Percentiles rank a stretch among this genome's conserved stretches.
Evolutionary conservation across 2,888 invertebrate genomes (phyloP).

Genomic region (Micoletzkya japonica): DNA sequence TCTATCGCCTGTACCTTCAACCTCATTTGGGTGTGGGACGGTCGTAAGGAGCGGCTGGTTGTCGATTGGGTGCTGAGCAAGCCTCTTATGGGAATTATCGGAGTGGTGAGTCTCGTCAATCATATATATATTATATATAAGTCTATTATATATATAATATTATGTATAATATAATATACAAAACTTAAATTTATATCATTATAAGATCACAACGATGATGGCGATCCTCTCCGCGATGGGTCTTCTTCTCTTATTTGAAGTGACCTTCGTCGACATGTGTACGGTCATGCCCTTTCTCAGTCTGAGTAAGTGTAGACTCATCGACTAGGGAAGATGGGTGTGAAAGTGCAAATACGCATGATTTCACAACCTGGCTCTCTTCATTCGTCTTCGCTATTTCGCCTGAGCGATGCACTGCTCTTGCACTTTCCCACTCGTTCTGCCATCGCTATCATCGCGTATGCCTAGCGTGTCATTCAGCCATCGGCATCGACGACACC

Average conservation of each 20-base stretch:
- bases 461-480: constrained; percentile 68
- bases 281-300: constrained; percentile 90
- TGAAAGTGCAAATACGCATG: too few species aligned
- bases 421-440: too few species aligned
- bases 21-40: constrained; percentile 38
- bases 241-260: constrained; percentile 82
- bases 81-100: constrained; percentile 70
- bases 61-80: constrained; percentile 81
- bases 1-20: constrained; percentile 55
- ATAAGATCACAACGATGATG: constrained; percentile 67
- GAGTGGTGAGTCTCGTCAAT: constrained; percentile 34
- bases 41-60: constrained; percentile 76
- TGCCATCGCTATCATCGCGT: too few species aligned
- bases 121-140: not conserved
- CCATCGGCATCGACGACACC: constrained; percentile 92
- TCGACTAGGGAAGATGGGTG: constrained; percentile 3
- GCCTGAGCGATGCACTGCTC: too few species aligned
- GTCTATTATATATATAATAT: not conserved
- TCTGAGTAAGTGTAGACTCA: constrained; percentile 77
- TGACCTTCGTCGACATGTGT: constrained; percentile 90
- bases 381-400: too few species aligned
- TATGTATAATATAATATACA: not conserved
- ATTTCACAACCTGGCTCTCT: too few species aligned
- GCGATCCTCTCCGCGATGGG: constrained; percentile 88
- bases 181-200: not conserved